Conservation (phyloP, 2,797 vertebrate species). For the Hyperoplus immaculatus region DNA sequence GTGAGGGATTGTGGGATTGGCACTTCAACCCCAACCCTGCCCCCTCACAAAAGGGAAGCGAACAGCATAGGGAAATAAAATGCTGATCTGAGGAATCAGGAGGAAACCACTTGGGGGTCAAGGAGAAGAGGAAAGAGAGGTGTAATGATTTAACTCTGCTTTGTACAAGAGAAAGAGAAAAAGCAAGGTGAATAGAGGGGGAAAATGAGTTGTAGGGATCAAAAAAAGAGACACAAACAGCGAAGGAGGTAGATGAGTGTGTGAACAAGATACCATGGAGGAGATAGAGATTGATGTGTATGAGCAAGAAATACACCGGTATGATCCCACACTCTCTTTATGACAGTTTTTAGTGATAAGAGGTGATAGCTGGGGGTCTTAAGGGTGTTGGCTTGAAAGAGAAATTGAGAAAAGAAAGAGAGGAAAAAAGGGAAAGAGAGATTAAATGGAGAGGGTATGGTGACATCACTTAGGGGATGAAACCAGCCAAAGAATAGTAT, state of each 20-base stretch:
- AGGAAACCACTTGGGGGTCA: slow-evolving; percentile 60
- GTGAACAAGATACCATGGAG: slow-evolving; percentile 47
- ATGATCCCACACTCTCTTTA: slow-evolving; percentile 58
- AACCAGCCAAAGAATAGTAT: slow-evolving; percentile 58
- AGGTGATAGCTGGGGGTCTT: slow-evolving; percentile 47
- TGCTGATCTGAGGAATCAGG: slow-evolving; percentile 65
- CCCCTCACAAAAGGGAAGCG: slow-evolving; percentile 48
- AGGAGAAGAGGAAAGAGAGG: slow-evolving; percentile 55
- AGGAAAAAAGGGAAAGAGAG: slow-evolving; percentile 19
- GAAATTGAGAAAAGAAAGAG: slow-evolving; percentile 40
- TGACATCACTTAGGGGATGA: slow-evolving; percentile 77
- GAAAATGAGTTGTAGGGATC: slow-evolving; percentile 25
- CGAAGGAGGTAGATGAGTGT: slow-evolving; percentile 41
- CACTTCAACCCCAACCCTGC: slow-evolving; percentile 54
- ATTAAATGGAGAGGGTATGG: slow-evolving; percentile 68
- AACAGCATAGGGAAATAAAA: slow-evolving; percentile 47
- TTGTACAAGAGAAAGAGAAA: slow-evolving; percentile 35
- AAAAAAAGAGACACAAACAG: slow-evolving; percentile 47
- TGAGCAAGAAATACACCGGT: slow-evolving; percentile 60
- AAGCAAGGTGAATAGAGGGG: slow-evolving; percentile 29
- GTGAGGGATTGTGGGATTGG: slow-evolving; percentile 66
- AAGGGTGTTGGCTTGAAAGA: slow-evolving; percentile 54
- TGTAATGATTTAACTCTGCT: slow-evolving; percentile 51
- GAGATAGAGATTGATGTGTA: slow-evolving; percentile 52
- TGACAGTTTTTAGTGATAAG: slow-evolving; percentile 66